Evolutionary conservation across 2,888 invertebrate species (phyloP), one percentile per base, ranked within the genome.

Genomic region (Platerodrilus igneus): DNA sequence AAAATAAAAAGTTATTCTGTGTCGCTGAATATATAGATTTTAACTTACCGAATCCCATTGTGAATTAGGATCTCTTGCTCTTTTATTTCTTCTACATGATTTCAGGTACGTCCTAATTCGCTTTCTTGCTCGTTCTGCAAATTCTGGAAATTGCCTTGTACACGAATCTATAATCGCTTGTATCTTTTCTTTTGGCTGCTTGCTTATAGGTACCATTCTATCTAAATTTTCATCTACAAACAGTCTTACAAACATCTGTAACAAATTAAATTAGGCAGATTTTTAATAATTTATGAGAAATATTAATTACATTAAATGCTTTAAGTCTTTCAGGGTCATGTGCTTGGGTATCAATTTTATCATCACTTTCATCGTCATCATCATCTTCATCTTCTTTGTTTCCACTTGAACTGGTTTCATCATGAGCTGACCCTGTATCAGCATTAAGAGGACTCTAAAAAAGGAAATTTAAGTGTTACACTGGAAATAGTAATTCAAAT

Each of bases 111-210:
- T 95, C 52, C 95, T 76, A 64, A 95, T 93, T 50, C 95, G 76
- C 71, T 95, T 95, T 53, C 95, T 79, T 42, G 95, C 92, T 41
- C 95, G 79, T 65, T 94, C 93, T 41, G 92, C 91, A 62, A 94
- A 94, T 71, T 95, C 95, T 42, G 95, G 94, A 65, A 95, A 95
- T 73, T 95, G 95, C 56, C 95, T 77, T 47, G 93, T 90, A 72
- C 95, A 95, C 11, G 94, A 94, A 67, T 95, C 95, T 49, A 95
- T 91, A 64, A 95, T 95, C 11, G 94, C 95, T 64, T 95, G 94
- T 53, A 95, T 92, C 73, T 95, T 95, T 67, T 95, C 95, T 66
- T 95, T 95, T 5, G 95, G 95, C 70, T 95, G 95, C 65, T 95
- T 93, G 34, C 94, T 94, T 61, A 95, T 95, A 40, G 95, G 95